Conservation (phyloP, 2,888 invertebrate species). For the Anthrax anthrax region DNA sequence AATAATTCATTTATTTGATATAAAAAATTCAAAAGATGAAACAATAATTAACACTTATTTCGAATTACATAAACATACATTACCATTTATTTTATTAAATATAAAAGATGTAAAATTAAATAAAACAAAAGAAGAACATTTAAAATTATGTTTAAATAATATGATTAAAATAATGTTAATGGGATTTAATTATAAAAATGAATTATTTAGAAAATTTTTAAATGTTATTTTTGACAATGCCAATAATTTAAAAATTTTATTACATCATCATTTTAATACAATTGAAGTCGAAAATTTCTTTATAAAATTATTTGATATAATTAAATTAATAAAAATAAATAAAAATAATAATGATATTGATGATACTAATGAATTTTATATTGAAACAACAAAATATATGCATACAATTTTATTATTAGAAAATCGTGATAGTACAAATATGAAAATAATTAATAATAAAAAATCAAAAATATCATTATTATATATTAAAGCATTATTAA, state of each 20-base stretch:
- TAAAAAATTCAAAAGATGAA: not conserved
- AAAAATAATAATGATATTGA: not conserved
- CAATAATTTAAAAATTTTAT: not conserved
- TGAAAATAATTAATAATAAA: too few species aligned
- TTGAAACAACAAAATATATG: not conserved
- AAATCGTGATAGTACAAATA: not conserved
- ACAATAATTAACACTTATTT: not conserved
- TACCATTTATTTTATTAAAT: not conserved
- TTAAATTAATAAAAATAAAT: not conserved
- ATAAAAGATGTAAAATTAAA: not conserved
- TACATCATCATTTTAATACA: not conserved
- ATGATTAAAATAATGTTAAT: not conserved
- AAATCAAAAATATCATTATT: not conserved
- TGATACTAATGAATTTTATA: not conserved
- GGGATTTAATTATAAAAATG: not conserved
- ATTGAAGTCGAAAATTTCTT: not conserved
- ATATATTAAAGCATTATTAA: not conserved
- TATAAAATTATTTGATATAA: not conserved
- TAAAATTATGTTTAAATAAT: slow-evolving; percentile 1
- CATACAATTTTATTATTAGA: not conserved
- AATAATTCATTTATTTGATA: slow-evolving; percentile 2
- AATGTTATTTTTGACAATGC: slow-evolving; percentile 1
- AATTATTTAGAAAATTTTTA: not conserved
- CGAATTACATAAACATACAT: not conserved
- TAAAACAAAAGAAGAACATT: too few species aligned